Evolutionary conservation across 2,888 invertebrate species (phyloP).

Genomic region (Leucophora obtusa): DNA sequence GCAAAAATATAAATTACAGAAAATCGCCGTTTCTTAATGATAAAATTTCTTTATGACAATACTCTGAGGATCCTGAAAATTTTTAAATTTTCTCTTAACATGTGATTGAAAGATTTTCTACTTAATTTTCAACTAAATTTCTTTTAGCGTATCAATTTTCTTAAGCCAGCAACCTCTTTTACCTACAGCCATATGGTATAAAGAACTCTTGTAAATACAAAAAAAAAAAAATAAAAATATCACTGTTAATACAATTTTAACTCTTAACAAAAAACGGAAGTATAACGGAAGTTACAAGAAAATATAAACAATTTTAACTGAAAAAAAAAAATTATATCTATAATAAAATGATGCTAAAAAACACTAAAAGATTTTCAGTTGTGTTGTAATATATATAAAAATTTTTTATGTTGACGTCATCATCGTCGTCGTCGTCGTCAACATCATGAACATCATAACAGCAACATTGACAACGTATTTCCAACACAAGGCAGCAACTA

Average conservation of each 20-base stretch:
- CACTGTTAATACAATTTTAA: conserved; percentile 48
- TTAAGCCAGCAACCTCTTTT: not conserved
- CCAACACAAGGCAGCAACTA: conserved; percentile 18
- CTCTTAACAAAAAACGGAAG: conserved; percentile 46
- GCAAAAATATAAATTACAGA: no score
- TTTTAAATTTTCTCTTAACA: no score
- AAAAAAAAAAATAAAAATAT: conserved; percentile 27
- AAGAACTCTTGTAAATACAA: not conserved
- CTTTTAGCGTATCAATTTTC: no score
- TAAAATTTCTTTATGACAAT: no score
- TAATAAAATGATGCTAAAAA: not conserved
- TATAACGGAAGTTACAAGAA: conserved; percentile 51
- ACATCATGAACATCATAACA: conserved; percentile 30
- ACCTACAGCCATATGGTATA: not conserved
- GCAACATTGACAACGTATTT: conserved; percentile 32
- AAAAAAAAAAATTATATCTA: not conserved
- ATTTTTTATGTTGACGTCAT: conserved; percentile 39
- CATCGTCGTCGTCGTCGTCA: not conserved
- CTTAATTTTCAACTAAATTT: no score
- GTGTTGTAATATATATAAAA: not conserved
- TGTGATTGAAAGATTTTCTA: no score
- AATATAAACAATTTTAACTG: conserved; percentile 35
- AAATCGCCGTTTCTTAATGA: no score
- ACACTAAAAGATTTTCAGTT: conserved; percentile 4
- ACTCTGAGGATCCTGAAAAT: no score